Conservation (phyloP, 2,888 invertebrate species). For the Agrilus mali region DNA sequence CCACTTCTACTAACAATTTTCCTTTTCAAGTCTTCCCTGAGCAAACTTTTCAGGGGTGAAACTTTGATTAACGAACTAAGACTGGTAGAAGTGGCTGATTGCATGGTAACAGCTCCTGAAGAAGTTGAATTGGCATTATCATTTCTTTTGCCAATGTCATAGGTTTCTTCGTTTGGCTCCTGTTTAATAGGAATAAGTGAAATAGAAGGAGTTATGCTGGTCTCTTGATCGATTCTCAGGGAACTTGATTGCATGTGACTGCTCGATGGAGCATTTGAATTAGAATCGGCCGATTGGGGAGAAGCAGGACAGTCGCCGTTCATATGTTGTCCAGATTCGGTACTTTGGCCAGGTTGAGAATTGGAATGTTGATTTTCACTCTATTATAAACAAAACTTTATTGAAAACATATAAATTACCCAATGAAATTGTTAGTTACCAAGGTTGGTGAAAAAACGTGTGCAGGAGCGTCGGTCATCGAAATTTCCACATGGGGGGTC, state of each 20-base stretch:
- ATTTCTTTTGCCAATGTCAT: constrained; percentile 30
- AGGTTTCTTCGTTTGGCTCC: constrained; percentile 40
- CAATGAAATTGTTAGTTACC: constrained; percentile 18
- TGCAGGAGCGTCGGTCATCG: constrained; percentile 72
- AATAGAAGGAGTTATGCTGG: constrained; percentile 69
- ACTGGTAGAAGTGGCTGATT: constrained; percentile 52
- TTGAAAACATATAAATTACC: background rate
- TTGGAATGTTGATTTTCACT: constrained; percentile 27
- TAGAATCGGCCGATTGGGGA: constrained; percentile 71
- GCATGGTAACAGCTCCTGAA: constrained; percentile 27
- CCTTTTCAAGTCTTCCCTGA: constrained; percentile 72
- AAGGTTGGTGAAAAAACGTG: constrained; percentile 46
- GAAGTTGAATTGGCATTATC: constrained; percentile 29
- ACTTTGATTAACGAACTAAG: constrained; percentile 70
- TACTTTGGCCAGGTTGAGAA: constrained; percentile 26
- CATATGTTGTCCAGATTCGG: constrained; percentile 39
- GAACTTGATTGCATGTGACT: constrained; percentile 41
- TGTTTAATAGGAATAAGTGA: constrained; percentile 79
- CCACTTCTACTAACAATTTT: constrained; percentile 59
- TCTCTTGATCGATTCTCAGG: constrained; percentile 34
- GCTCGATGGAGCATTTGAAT: constrained; percentile 60
- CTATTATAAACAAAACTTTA: constrained; percentile 14
- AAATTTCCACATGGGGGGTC: constrained; percentile 84
- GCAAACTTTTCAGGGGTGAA: constrained; percentile 72
- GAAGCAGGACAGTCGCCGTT: constrained; percentile 62